Base-by-base conservation (phyloP, 2,888 invertebrate species). In the Seladonia tumulorum region DNA sequence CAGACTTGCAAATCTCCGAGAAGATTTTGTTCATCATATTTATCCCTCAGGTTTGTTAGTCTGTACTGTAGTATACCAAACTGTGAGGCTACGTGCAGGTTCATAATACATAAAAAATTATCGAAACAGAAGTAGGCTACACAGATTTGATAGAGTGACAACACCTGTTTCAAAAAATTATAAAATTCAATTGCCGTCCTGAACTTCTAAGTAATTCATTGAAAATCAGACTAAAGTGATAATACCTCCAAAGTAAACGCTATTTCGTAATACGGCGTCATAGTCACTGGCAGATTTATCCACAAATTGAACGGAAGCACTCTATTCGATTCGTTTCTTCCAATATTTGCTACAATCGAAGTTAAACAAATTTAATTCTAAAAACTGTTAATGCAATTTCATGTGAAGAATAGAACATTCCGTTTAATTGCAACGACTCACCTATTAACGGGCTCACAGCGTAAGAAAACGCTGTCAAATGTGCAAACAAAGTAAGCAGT, bases 91-190 rank as follows among this genome's bases (percentile, higher is more conserved):
- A 77, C 63, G 72, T 92, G 87, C 3, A 92, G 77, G 66, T 90
- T 92, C 18, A 92, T 72, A 1, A 91, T 75, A 68, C 84, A 89
- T 8, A 93, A 70, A 8, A 88, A 83, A 68, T 89, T 91, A 75
- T 93, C 92, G 81, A 92, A 92, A 76, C 89, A 92, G 68, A 89
- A 83, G 73, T 88, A 92, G 57, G 88, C 81, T 22, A 93, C 60
- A 29, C 85, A 89, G 12, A 82, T n/a, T 72, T 89, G 81, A 60
- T 82, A 66, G 74, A 81, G 45, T 35, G 86, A 81, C 35, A 91
- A 53, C 7, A 63, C 63, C 63, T 63, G 29, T 29, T 63, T 16
- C 14, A 14, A 60, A 60, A 5, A 60, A 35, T 25, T 60, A 60
- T 25, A 0, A 25, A 60, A 60, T 25, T 60, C 2, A 60, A n/a